These are phyloP conservation scores for Synodontis membranacea DNA, from an alignment of 2,113 vertebrate genomes.

Conservation along the genomic window DNA sequence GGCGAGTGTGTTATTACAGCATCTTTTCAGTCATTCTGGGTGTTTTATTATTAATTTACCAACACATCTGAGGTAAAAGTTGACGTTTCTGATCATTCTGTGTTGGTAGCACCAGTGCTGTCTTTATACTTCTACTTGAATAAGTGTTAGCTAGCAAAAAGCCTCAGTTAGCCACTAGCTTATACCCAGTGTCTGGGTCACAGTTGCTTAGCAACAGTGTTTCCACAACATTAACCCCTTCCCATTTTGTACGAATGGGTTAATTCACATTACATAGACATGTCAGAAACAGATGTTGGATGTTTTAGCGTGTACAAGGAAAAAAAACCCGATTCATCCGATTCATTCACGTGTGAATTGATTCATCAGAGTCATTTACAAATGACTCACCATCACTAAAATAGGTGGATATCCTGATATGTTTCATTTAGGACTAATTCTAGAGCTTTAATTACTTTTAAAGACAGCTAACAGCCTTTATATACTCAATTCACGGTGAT, in stretches of 20 bases:
- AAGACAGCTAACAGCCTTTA: too few species aligned
- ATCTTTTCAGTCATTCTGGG: too few species aligned
- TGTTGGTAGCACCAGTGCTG: neutral
- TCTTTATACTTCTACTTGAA: too few species aligned
- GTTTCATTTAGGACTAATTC: neutral
- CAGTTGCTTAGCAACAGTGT: neutral
- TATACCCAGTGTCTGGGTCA: neutral
- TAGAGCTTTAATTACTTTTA: neutral
- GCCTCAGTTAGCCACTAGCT: neutral
- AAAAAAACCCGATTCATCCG: too few species aligned
- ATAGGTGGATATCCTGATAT: neutral
- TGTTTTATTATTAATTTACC: neutral
- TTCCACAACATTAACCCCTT: neutral
- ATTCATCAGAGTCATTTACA: neutral
- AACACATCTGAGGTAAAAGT: neutral
- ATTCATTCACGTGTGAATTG: too few species aligned
- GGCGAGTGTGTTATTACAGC: too few species aligned
- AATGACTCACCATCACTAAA: neutral
- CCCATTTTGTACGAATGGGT: neutral
- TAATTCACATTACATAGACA: neutral
- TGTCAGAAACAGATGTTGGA: neutral
- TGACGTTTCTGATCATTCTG: neutral
- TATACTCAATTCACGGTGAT: neutral
- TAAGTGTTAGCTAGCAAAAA: neutral
- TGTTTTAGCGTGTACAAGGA: neutral